These are phyloP conservation scores for Icerya purchasi DNA, from an alignment of 2,888 invertebrate genomes.

Conservation along the genomic window DNA sequence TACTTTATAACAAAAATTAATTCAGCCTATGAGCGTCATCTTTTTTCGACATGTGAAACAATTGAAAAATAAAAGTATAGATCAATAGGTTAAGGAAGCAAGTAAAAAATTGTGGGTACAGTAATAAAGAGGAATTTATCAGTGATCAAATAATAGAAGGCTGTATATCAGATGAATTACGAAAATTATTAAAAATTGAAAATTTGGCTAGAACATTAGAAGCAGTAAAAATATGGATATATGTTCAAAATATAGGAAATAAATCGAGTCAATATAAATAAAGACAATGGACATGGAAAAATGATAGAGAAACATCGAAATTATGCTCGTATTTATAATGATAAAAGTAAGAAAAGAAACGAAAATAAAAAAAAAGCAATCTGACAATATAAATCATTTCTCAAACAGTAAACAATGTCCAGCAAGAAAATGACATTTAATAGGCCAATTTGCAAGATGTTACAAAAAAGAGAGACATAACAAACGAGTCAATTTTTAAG, in stretches of 20 bases:
- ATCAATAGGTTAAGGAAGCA: not conserved
- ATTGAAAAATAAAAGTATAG: not conserved
- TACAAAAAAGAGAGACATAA: not conserved
- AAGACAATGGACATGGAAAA: not conserved
- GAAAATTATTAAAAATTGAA: not conserved
- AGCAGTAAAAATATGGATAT: not conserved
- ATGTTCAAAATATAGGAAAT: not conserved
- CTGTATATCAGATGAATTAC: not conserved
- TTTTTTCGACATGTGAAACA: too few relatives aligned
- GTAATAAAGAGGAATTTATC: not conserved
- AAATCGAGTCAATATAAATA: not conserved
- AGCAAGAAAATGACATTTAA: not conserved
- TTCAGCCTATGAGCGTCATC: too few relatives aligned
- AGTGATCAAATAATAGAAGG: not conserved
- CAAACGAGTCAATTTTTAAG: not conserved
- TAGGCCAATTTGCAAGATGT: not conserved
- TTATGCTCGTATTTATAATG: not conserved
- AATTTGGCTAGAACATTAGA: not conserved
- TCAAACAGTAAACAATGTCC: not conserved
- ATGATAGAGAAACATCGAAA: not conserved
- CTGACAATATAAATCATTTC: not conserved
- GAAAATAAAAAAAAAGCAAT: not conserved
- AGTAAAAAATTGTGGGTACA: not conserved
- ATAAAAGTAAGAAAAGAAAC: not conserved
- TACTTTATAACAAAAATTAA: not conserved